Base-by-base conservation (phyloP, 2,888 invertebrate genomes). In the Chaetoderma sp. region DNA sequence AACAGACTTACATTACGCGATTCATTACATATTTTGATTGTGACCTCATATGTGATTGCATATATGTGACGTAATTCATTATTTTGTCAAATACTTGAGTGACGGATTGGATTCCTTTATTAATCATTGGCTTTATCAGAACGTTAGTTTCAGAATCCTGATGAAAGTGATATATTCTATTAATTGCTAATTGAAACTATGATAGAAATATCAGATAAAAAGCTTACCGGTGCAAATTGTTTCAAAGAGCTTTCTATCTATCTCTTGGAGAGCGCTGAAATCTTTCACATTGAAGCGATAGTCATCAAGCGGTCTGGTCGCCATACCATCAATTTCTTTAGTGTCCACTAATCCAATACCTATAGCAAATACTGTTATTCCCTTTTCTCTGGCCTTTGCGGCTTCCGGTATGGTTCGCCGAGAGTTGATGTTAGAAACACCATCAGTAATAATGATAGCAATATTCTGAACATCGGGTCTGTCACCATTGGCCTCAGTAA, bases 321-420 rank as follows among this genome's bases (percentile, higher is more conserved):
- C 80, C n/a, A 82, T 80, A 32, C 65, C 72, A 57, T 77, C 71
- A 28, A 82, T 60, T 62, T 83, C 83, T 16, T 65, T 70, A 16
- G 72, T 69, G 54, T 78, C 77, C 27, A 63, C 68, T 25, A 78
- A 62, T 10, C 75, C 76, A 36, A 80, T 77, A 59, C 80, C 80
- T 50, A 80, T 73, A 42, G 74, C 80, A 62, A 77, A 76, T 16
- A 79, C 69, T 25, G 73, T 65, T 27, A 80, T 78, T 23, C 71
- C 73, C 21, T 65, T 32, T 21, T 47, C 42, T 33, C 67, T 47
- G 16, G 67, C 70, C 10, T 23, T 32, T 42, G 65, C 64, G 13
- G 77, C 78, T 52, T 72, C 70, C 10, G 72, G 69, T 18, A 74
- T 52, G 16, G 76, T 76, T 30, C 62, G 18, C 10, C 65, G 60